Conservation (phyloP, 2,888 invertebrate genomes). For the Chirona hameri region DNA sequence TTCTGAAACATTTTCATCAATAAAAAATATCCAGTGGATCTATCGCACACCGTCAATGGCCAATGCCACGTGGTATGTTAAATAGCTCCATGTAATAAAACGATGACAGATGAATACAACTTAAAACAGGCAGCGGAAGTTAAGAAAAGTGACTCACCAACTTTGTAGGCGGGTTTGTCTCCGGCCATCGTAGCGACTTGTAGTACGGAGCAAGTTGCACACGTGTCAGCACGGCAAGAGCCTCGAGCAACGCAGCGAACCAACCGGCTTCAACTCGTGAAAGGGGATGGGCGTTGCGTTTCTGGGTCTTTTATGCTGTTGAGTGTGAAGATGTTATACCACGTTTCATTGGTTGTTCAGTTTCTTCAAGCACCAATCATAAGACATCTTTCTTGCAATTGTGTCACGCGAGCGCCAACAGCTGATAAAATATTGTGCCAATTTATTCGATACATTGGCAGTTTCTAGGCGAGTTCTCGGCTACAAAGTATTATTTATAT, state of each 20-base stretch:
- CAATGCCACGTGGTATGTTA: too few species aligned
- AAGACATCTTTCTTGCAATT: background rate
- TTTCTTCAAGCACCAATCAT: background rate
- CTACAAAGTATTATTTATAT: too few species aligned
- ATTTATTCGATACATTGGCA: background rate
- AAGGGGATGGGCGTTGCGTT: background rate
- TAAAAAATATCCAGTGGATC: too few species aligned
- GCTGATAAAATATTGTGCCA: background rate
- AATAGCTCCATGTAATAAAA: too few species aligned
- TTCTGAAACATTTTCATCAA: too few species aligned
- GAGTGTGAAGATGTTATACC: background rate
- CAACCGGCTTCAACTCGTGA: background rate
- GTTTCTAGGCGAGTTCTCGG: background rate
- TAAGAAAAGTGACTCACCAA: background rate
- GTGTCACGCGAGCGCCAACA: background rate
- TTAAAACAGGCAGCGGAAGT: too few species aligned
- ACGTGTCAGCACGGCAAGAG: background rate
- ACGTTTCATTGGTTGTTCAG: background rate
- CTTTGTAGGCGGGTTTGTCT: background rate
- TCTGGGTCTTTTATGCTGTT: background rate
- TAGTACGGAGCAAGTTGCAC: background rate
- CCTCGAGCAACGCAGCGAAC: background rate
- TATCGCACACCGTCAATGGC: too few species aligned
- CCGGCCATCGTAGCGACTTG: background rate
- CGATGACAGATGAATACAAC: too few species aligned